These are phyloP conservation scores for Oscheius sp. DNA, from an alignment of 2,888 invertebrate species.

Conservation along the genomic window DNA sequence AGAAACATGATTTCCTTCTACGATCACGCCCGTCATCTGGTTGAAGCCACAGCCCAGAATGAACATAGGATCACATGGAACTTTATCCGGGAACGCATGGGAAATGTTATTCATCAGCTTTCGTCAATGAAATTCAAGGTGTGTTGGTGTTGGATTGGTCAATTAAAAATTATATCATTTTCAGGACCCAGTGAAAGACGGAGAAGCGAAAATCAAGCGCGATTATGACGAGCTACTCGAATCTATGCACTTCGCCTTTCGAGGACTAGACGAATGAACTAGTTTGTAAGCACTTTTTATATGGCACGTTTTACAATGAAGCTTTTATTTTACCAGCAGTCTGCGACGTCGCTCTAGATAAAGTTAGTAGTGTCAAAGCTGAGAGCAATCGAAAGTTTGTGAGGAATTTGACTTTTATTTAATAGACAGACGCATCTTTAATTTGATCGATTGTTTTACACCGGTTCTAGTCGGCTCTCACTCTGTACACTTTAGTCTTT, in stretches of 20 bases:
- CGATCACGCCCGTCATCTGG: conserved; percentile 96
- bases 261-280: conserved; percentile 89
- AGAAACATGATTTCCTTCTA: conserved; percentile 97
- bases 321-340: no score
- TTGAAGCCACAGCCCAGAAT: conserved; percentile 96
- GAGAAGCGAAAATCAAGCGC: conserved; percentile 94
- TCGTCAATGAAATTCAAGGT: conserved; percentile 99
- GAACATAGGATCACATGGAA: conserved; percentile 88
- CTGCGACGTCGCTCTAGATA: no score
- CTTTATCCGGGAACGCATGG: conserved; percentile 95
- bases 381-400: no score
- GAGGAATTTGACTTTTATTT: no score
- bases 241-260: conserved; percentile 85
- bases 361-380: no score
- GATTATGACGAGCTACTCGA: conserved; percentile 97
- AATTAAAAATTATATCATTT: conserved; percentile 50
- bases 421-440: no score
- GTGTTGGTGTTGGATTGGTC: conserved; percentile 16
- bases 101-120: conserved; percentile 92
- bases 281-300: no score
- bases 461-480: no score
- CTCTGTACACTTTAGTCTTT: no score
- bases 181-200: conserved; percentile 96
- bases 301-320: no score
- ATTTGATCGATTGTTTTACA: no score